Base-by-base conservation (phyloP, 2,888 invertebrate genomes). In the Monopis laevigella region DNA sequence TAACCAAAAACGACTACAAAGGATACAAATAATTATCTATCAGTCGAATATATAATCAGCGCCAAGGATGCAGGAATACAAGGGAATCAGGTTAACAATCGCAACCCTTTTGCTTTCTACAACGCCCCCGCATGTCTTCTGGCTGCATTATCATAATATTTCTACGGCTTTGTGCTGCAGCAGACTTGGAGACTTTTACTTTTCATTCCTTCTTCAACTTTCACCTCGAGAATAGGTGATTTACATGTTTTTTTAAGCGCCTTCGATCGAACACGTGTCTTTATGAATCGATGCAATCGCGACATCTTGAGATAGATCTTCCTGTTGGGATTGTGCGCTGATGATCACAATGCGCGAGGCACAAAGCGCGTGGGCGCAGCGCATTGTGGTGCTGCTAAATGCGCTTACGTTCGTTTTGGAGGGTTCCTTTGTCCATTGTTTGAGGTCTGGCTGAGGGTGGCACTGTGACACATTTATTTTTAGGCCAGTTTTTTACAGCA, bases 391-490 rank as follows among this genome's bases (percentile, higher is more conserved):
- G 21, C 55, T 57, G 62, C 60, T 54, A 59, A 64, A 63, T 60
- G 64, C 61, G 59, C 59, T 53, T 53, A 50, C 58, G 58, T 55
- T 44, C 42, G 27, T 35, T 43, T 40, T 41, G 51, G 56, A 62
- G 59, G 65, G 55, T 57, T 60, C 64, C 68, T 74, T 73, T 71
- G 75, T 72, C 61, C 77, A 75, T 78, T 77, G 77, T 80, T 57
- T 69, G 68, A 57, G 18, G 21, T 36, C 36, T 28, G 39, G 54
- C 55, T 43, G 68, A 67, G 77, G 78, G 78, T 78, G 77, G 74
- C 74, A 64, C 74, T 74, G 73, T 71, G 78, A 78, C 78, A 78
- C 75, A 74, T 75, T 75, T 75, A 74, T 77, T 74, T 72, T 68
- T 47, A 62, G 69, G 67, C 67, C 59, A 68, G 64, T 74, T 75